A percentile compares a stretch with the other conserved stretches of the same genome.
Conservation (phyloP, 2,113 vertebrate genomes). For the Abramis brama region DNA sequence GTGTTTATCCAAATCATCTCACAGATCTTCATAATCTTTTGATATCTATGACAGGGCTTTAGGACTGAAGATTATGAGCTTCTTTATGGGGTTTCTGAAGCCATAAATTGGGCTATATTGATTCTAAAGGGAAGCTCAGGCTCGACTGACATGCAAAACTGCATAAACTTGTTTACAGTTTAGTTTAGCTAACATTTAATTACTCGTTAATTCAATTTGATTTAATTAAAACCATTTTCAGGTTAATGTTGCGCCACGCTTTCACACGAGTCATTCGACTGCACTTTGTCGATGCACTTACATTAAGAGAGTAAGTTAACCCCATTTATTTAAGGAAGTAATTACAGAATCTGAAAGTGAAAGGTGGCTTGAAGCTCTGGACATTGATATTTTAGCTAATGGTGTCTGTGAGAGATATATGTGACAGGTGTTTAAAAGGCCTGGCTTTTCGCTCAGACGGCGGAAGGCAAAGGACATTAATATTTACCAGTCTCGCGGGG, state of each 20-base stretch:
- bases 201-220: not conserved
- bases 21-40: not conserved
- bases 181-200: slow-evolving; percentile 12
- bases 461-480: slow-evolving; percentile 59
- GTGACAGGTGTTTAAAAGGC: not conserved
- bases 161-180: slow-evolving; percentile 25
- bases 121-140: not conserved
- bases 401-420: slow-evolving; percentile 58
- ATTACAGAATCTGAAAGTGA: slow-evolving; percentile 31
- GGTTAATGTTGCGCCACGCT: not conserved
- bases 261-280: slow-evolving; percentile 1
- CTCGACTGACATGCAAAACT: not conserved
- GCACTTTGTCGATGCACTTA: slow-evolving; percentile 11
- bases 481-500: slow-evolving; percentile 65
- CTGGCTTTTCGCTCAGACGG: slow-evolving; percentile 15
- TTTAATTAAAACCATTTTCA: slow-evolving; percentile 24
- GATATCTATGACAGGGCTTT: not conserved
- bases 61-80: not conserved
- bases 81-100: not conserved
- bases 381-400: slow-evolving; percentile 60
- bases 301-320: slow-evolving; percentile 6
- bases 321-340: slow-evolving; percentile 9
- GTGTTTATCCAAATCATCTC: slow-evolving; percentile 52
- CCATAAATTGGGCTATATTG: not conserved
- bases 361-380: slow-evolving; percentile 6